phyloP scores from a whole-genome alignment of 2,888 invertebrate species.

The Stenolophus ochropezus region DNA sequence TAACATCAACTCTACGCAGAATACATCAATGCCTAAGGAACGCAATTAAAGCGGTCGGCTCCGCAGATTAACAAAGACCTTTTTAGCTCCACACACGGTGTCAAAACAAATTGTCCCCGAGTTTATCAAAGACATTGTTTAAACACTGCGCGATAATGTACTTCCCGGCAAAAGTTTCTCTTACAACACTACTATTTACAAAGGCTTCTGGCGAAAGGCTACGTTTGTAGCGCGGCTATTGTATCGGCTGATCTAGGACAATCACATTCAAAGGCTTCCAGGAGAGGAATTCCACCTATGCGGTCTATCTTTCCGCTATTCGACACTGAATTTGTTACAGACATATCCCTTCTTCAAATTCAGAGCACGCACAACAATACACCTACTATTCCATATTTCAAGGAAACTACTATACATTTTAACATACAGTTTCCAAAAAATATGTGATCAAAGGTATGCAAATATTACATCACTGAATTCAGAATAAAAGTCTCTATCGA shows the following conservation, averaged over 20 bases:
- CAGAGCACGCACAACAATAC: no score
- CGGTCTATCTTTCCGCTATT: background rate
- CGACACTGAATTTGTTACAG: background rate
- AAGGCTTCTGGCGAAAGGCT: background rate
- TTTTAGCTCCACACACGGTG: slow-evolving; percentile 20
- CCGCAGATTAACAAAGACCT: slow-evolving; percentile 52
- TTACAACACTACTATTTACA: slow-evolving; percentile 35
- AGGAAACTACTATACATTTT: no score
- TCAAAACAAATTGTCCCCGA: slow-evolving; percentile 57
- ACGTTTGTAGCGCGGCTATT: background rate
- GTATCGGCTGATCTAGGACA: background rate
- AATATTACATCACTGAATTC: no score
- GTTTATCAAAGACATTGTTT: slow-evolving; percentile 60
- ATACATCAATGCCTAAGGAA: slow-evolving; percentile 55
- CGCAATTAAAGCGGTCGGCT: slow-evolving; percentile 53
- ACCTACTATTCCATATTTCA: no score
- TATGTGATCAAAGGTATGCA: no score
- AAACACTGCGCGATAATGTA: slow-evolving; percentile 50
- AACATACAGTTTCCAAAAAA: no score
- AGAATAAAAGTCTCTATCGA: no score
- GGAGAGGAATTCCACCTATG: background rate
- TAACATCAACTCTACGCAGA: slow-evolving; percentile 3
- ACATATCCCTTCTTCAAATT: no score
- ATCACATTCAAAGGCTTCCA: background rate
- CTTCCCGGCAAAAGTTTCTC: slow-evolving; percentile 44